A percentile compares a stretch with the other conserved stretches of the same genome.
Evolutionary conservation across 2,888 invertebrate species (phyloP).

Genomic region (Phortica magna): DNA sequence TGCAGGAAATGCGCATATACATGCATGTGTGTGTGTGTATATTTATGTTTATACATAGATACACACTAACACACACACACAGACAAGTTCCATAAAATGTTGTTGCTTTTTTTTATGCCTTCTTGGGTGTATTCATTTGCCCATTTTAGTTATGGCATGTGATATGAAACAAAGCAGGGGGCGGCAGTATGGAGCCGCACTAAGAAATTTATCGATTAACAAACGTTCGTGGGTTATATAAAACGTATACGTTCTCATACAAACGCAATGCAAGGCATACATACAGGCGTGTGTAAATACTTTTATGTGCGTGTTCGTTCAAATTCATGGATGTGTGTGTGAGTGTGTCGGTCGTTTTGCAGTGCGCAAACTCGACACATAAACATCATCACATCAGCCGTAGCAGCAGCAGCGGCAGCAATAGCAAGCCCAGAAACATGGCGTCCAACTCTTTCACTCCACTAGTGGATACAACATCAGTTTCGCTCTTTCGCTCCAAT

Average conservation of each 20-base stretch:
- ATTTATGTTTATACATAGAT: background rate
- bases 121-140: constrained; percentile 3
- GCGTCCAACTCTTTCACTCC: background rate
- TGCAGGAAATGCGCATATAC: constrained; percentile 13
- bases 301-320: background rate
- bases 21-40: no score
- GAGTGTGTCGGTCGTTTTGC: constrained; percentile 48
- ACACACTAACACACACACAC: background rate
- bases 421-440: background rate
- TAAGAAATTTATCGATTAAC: constrained; percentile 20
- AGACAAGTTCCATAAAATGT: background rate
- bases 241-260: constrained; percentile 16
- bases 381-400: background rate
- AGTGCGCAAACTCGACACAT: constrained; percentile 34
- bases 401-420: background rate
- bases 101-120: background rate
- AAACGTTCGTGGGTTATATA: constrained; percentile 14
- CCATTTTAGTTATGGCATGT: background rate
- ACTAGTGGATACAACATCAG: background rate
- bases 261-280: background rate
- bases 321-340: constrained; percentile 14
- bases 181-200: background rate
- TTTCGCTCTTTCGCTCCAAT: background rate
- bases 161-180: background rate
- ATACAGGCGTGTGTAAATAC: background rate